Base-by-base conservation (phyloP, 2,888 invertebrate genomes). In the Chirona hameri region DNA sequence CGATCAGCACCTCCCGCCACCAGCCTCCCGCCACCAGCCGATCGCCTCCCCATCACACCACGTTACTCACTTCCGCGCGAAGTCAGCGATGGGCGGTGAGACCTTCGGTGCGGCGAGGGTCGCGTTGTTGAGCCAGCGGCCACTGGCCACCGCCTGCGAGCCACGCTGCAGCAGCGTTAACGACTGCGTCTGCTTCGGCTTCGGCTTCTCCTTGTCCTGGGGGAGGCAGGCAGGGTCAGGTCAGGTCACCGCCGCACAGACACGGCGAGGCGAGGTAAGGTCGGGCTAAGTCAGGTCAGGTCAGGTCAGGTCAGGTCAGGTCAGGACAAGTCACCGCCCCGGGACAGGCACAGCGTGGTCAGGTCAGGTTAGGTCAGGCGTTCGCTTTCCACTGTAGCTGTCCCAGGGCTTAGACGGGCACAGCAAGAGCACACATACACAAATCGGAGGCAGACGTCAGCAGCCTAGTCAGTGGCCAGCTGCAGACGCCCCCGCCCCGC, bases 71-170 rank as follows among this genome's bases (percentile, higher is more conserved):
- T 55, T 80, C 4, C 80, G 80, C 10, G 27, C 27, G 29, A 80
- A 52, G 80, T 80, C 80, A 27, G 52, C 27, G 52, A 80, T 55
- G 10, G 80, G 80, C 48, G 80, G 80, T 27, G 80, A 80, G n/a
- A 80, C 80, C 80, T 80, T 80, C 52, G 80, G 52, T 52, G 80
- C 52, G 46, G 80, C 27, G 18, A 55, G 52, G 15, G 48, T 52
- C 52, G 52, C 52, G 80, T 15, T 80, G 80, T 80, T 80, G 80
- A 80, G 80, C 80, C 80, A 80, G 27, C 80, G 80, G n/a, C 80
- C 80, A 29, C 80, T 80, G 80, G 80, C 80, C 80, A 80, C 80
- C 48, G 80, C 80, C 80, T 80, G 80, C 27, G 80, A 80, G 80
- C 80, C 80, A 4, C 80, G 80, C 55, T 80, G 80, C 55, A 80